Percentiles rank a stretch among this genome's conserved stretches.
Conservation (phyloP, 1,140 invertebrate species). For the Plodia interpunctella region DNA sequence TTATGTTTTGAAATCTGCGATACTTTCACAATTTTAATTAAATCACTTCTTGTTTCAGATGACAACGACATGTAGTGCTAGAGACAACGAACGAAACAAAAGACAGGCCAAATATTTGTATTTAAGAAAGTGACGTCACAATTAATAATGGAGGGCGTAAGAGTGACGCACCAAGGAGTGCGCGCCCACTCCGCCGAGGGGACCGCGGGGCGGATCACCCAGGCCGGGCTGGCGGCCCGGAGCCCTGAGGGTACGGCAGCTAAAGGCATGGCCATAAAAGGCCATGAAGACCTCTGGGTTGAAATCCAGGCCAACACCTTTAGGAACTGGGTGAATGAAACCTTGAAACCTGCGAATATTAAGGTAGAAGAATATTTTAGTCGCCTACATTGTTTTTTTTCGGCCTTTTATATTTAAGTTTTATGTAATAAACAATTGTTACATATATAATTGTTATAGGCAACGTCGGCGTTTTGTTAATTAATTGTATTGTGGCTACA, state of each 20-base stretch:
- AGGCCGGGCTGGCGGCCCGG: constrained; percentile 88
- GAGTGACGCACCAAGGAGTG: constrained; percentile 66
- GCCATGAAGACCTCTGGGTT: constrained; percentile 95
- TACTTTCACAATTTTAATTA: no score
- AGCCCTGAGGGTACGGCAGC: constrained; percentile 95
- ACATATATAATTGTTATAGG: no score
- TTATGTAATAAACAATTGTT: no score
- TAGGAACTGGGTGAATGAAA: constrained; percentile 98
- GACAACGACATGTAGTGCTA: constrained; percentile 33
- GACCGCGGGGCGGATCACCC: constrained; percentile 74
- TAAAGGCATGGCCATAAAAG: constrained; percentile 94
- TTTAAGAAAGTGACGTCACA: constrained; percentile 28
- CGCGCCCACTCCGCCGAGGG: constrained; percentile 66
- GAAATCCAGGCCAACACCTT: constrained; percentile 98
- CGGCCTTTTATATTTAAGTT: no score
- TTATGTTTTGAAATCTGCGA: no score
- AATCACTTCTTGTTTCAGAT: constrained; percentile 43
- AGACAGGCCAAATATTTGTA: constrained; percentile 22
- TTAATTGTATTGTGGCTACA: no score
- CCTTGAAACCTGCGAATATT: constrained; percentile 84
- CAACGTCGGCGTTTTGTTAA: no score
- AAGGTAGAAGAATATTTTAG: no score
- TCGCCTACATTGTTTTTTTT: no score
- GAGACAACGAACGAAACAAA: constrained; percentile 27
- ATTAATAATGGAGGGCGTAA: constrained; percentile 53